Evolutionary conservation across 2,888 invertebrate genomes (phyloP), one percentile per base, ranked within the genome.

Genomic region (Spodoptera littoralis): DNA sequence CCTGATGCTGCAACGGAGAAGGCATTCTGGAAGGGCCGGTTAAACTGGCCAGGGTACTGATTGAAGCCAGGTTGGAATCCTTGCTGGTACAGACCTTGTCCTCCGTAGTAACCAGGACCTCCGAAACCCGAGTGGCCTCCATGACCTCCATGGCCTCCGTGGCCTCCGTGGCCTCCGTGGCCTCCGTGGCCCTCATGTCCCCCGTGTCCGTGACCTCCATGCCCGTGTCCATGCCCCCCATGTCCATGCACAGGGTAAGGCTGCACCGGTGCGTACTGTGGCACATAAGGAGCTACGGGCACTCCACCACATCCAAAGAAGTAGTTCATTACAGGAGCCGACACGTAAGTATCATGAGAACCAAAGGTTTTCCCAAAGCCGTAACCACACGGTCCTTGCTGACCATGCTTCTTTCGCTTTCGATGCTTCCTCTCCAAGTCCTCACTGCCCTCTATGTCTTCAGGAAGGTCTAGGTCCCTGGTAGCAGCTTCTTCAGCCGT

Each of bases 1-100:
- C 95, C 95, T 56, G 95, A 95, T 0, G 95, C 94, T 9, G 95
- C 93, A 0, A 93, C 88, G 0, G 92, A 89, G 2, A 92, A 87
- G 0, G 85, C 90, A 49, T 84, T 86, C 66, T 90, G 90, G 45
- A 92, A 79, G 59, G 95, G 93, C 3, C 91, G 79, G 63, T 88
- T 84, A 43, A 64, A 65, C 50, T 71, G 73, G 18, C 72, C 75
- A 5, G 62, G 64, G 46, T 53, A 59, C 52, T 80, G 80, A 49
- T 76, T 77, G 52, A 66, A 76, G 9, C 68, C 70, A 9, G 64
- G 69, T 59, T 76, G 54, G 41, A 47, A 70, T 1, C 67, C 66
- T 27, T 71, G 79, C n/a, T 68, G 73, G 41, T 8, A 69, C 1
- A 36, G 8, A 2, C 79, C 82, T 2, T 79, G 76, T 0, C 70